phyloP scores from a whole-genome alignment of 2,797 vertebrate genomes.

The Mus spretus region DNA sequence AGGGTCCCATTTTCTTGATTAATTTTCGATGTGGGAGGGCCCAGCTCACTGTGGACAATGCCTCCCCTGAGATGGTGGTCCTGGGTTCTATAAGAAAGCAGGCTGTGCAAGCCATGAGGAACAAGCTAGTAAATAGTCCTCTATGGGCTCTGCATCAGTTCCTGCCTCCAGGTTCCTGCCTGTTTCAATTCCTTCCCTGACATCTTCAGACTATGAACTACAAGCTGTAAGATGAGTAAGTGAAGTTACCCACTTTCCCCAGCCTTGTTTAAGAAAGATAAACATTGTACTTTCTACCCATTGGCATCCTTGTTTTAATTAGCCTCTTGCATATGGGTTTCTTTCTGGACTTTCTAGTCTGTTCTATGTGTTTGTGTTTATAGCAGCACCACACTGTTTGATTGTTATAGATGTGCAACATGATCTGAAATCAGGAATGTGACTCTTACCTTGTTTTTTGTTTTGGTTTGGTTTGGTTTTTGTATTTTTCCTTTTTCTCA shows the following conservation, averaged over 20 bases:
- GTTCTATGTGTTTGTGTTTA: background rate
- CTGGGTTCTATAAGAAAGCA: background rate
- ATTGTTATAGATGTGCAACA: background rate
- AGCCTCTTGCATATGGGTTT: too few species aligned
- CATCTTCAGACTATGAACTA: background rate
- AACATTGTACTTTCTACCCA: too few species aligned
- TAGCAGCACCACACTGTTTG: background rate
- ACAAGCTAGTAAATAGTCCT: background rate
- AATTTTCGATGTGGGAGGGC: background rate
- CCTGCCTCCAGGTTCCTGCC: background rate
- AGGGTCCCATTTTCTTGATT: background rate
- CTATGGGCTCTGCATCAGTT: background rate
- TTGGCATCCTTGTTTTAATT: background rate
- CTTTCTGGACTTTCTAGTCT: background rate
- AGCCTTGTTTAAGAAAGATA: background rate
- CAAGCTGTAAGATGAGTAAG: background rate
- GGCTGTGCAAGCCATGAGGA: background rate
- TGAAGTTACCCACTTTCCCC: background rate
- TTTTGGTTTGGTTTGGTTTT: background rate
- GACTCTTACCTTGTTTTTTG: background rate
- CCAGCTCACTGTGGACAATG: background rate
- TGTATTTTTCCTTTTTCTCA: background rate
- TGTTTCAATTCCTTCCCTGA: background rate
- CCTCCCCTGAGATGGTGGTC: background rate
- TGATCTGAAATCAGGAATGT: background rate